Conservation (phyloP, 2,888 invertebrate genomes). For the Gonocerus acuteangulatus region DNA sequence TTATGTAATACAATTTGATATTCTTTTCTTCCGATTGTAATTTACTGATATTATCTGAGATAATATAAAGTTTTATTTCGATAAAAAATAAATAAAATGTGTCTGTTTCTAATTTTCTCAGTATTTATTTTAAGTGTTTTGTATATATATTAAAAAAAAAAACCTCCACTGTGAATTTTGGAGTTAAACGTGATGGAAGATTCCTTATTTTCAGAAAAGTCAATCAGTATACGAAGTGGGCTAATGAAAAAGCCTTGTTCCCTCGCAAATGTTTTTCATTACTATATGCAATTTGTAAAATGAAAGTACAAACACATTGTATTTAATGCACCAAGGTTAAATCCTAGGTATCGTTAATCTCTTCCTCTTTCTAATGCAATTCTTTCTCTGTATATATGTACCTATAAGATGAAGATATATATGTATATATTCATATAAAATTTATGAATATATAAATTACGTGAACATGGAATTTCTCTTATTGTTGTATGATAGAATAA, state of each 20-base stretch:
- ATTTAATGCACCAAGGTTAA: conserved; percentile 34
- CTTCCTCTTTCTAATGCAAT: conserved; percentile 33
- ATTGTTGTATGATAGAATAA: conserved; percentile 36
- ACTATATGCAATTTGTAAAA: conserved; percentile 32
- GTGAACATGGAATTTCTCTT: conserved; percentile 35
- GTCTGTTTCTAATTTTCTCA: conserved; percentile 6
- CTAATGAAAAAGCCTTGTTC: conserved; percentile 32
- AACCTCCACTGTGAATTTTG: conserved; percentile 24
- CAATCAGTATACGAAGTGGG: conserved; percentile 35
- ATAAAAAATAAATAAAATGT: neutral
- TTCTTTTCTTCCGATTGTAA: too few relatives aligned
- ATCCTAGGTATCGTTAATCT: conserved; percentile 34
- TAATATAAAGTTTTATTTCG: neutral
- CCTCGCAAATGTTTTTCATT: conserved; percentile 32
- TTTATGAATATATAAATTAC: conserved; percentile 33
- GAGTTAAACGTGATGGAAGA: conserved; percentile 25
- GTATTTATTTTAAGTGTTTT: conserved; percentile 33
- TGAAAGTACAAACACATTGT: conserved; percentile 35
- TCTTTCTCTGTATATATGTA: conserved; percentile 36
- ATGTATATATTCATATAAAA: conserved; percentile 34
- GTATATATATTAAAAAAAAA: too few relatives aligned
- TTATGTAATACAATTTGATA: too few relatives aligned
- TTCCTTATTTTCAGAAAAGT: conserved; percentile 20
- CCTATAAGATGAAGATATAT: conserved; percentile 33
- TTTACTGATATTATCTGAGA: too few relatives aligned